Conservation (phyloP, 2,797 vertebrate genomes). For the Phyllotis vaccarum region DNA sequence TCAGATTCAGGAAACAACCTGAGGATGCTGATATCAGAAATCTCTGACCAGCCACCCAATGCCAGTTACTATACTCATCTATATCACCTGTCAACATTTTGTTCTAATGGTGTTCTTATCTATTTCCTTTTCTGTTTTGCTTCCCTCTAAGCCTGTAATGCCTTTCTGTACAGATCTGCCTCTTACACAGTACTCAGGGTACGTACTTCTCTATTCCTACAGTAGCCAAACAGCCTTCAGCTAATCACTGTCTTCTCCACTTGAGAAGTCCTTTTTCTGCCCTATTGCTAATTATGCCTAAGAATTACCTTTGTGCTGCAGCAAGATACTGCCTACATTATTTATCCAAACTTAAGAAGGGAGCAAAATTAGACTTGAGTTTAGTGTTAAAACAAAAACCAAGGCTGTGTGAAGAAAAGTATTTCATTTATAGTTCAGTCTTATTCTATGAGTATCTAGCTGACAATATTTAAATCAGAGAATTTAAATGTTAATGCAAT, state of each 20-base stretch:
- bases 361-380: not conserved
- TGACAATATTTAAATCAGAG: constrained; percentile 24
- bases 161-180: not conserved
- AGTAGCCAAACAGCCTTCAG: not conserved
- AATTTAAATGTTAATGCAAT: constrained; percentile 50
- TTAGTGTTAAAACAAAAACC: constrained; percentile 11
- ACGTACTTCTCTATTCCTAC: not conserved
- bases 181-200: not conserved
- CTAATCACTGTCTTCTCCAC: not conserved
- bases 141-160: not conserved
- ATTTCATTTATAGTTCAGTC: constrained; percentile 16
- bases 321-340: not conserved
- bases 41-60: not conserved
- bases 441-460: not conserved
- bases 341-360: not conserved
- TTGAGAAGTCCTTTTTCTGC: not conserved
- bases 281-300: not conserved
- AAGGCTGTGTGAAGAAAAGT: not conserved
- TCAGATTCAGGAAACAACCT: not conserved
- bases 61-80: no score
- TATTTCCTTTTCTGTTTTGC: not conserved
- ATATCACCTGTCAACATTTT: not conserved
- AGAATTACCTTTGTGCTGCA: not conserved
- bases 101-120: not conserved
- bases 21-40: not conserved